A percentile compares a stretch with the other conserved stretches of the same genome.
phyloP scores from a whole-genome alignment of 92 coral and sea anemone species.

The Pocillopora grandis region DNA sequence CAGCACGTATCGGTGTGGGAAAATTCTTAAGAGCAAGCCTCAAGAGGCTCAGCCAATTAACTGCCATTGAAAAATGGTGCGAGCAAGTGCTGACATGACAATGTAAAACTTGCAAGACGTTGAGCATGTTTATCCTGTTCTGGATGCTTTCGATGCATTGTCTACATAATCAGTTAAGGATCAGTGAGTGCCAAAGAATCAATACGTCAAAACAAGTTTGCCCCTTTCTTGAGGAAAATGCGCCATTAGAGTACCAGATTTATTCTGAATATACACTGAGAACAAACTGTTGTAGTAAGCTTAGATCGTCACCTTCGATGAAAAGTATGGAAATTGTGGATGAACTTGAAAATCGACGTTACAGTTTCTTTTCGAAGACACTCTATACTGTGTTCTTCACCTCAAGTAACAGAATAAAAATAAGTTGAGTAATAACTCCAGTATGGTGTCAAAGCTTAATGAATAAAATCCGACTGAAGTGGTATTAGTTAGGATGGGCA shows the following conservation, averaged over 20 bases:
- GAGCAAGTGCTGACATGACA: conserved; percentile 11
- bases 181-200: background rate
- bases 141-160: background rate
- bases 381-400: too few relatives aligned
- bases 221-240: background rate
- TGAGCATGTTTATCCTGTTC: background rate
- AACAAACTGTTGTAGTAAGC: background rate
- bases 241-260: background rate
- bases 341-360: too few relatives aligned
- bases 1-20: conserved; percentile 40
- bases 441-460: too few relatives aligned
- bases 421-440: too few relatives aligned
- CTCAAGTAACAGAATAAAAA: too few relatives aligned
- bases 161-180: background rate
- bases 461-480: too few relatives aligned
- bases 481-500: too few relatives aligned
- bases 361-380: too few relatives aligned
- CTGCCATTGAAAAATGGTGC: conserved; percentile 13
- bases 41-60: conserved; percentile 37
- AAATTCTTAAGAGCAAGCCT: background rate
- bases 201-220: background rate
- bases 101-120: background rate
- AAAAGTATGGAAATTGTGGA: background rate
- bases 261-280: background rate
- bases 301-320: background rate